phyloP scores from a whole-genome alignment of 2,797 vertebrate species.

The Sebastes iracundus region DNA sequence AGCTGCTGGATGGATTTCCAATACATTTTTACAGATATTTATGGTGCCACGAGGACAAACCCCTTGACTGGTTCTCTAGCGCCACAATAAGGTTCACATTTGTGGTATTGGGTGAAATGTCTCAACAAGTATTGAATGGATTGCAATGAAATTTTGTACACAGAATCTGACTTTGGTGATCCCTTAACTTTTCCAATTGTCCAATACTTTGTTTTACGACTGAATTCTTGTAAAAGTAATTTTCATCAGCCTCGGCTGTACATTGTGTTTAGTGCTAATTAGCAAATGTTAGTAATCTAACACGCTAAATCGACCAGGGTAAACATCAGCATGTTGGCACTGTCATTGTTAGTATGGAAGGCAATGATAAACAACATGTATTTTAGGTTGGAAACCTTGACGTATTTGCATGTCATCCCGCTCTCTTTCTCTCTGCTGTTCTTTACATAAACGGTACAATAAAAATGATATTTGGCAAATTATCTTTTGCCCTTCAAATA shows the following conservation, averaged over 20 bases:
- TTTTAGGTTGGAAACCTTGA: not conserved
- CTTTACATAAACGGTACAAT: not conserved
- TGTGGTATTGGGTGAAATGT: not conserved
- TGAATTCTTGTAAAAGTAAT: no score
- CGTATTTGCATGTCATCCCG: not conserved
- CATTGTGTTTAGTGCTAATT: not conserved
- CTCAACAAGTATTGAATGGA: not conserved
- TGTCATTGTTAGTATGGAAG: not conserved
- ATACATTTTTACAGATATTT: not conserved
- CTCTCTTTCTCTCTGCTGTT: not conserved
- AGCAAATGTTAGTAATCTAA: not conserved
- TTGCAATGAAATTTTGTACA: not conserved
- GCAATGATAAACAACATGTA: not conserved
- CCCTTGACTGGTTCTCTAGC: not conserved
- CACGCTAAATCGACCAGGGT: not conserved
- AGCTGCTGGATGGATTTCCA: not conserved
- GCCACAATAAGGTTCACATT: not conserved
- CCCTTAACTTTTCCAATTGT: not conserved
- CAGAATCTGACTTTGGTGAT: not conserved
- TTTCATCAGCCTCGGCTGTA: no score
- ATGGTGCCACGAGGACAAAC: not conserved
- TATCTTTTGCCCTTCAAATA: not conserved
- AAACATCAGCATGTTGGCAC: not conserved
- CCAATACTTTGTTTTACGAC: not conserved
- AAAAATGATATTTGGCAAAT: not conserved